Conservation (phyloP, 2,888 invertebrate genomes). For the Catonia carolina region DNA sequence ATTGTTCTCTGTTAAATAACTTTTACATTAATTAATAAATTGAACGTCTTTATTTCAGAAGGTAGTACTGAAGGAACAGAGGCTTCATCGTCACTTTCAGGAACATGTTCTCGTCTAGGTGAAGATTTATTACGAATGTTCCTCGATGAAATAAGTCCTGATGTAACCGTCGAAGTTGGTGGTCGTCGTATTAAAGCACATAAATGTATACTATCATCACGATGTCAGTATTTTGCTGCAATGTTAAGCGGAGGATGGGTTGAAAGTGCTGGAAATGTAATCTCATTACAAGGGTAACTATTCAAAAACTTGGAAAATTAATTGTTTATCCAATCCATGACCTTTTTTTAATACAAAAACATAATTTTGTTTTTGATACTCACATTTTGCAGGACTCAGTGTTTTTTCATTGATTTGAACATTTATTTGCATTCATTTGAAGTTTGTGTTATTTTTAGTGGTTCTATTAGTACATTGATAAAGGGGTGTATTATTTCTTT, state of each 20-base stretch:
- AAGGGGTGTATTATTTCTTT: too few relatives aligned
- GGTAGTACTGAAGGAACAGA: conserved; percentile 41
- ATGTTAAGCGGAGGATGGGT: conserved; percentile 82
- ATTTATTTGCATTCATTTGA: too few relatives aligned
- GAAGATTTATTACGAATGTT: conserved; percentile 88
- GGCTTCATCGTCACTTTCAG: conserved; percentile 39
- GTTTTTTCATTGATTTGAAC: too few relatives aligned
- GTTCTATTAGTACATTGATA: too few relatives aligned
- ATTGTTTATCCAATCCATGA: too few relatives aligned
- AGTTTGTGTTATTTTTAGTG: too few relatives aligned
- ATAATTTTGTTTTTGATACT: too few relatives aligned
- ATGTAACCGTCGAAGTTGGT: conserved; percentile 77
- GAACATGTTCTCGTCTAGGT: conserved; percentile 60
- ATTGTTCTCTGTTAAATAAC: too few relatives aligned
- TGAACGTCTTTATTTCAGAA: too few relatives aligned
- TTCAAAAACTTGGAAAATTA: neutral
- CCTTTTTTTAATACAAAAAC: too few relatives aligned
- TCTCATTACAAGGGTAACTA: conserved; percentile 70
- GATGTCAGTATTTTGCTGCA: conserved; percentile 90
- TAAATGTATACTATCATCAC: conserved; percentile 83
- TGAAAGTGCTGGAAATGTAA: conserved; percentile 71
- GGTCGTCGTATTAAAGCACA: conserved; percentile 80
- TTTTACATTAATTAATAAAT: too few relatives aligned
- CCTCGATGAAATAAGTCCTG: conserved; percentile 81
- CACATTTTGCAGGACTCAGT: too few relatives aligned